These are phyloP conservation scores for Chrysotoxum bicinctum DNA, from an alignment of 2,888 invertebrate species.

Conservation along the genomic window DNA sequence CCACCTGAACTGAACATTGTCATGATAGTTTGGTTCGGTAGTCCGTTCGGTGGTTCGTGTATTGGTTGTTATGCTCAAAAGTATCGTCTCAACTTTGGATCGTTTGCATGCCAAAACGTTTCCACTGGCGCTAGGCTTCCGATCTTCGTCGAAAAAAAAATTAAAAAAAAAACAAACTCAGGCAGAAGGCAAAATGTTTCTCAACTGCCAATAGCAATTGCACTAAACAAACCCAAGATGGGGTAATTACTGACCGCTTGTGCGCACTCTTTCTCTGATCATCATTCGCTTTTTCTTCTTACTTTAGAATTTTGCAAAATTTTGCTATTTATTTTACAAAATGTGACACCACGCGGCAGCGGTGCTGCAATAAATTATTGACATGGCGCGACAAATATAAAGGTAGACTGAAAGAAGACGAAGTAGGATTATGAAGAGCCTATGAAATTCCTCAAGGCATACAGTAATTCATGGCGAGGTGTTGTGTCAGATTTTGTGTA, in stretches of 20 bases:
- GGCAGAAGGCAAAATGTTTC: conserved; percentile 13
- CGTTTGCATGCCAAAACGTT: conserved; percentile 71
- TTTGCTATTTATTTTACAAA: conserved; percentile 44
- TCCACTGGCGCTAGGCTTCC: conserved; percentile 71
- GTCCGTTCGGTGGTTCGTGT: not conserved
- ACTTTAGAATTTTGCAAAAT: conserved; percentile 37
- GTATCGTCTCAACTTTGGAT: conserved; percentile 10
- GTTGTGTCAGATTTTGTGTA: not conserved
- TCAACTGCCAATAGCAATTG: conserved; percentile 44
- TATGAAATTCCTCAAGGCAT: not conserved
- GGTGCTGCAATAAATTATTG: conserved; percentile 46
- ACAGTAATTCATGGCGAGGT: conserved; percentile 6
- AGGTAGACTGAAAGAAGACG: not conserved
- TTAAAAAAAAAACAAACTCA: not conserved
- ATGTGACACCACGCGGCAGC: conserved; percentile 34
- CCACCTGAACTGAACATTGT: conserved; percentile 39
- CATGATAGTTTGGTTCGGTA: not conserved
- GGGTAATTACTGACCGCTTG: conserved; percentile 48
- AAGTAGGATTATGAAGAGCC: not conserved
- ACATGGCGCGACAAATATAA: conserved; percentile 49
- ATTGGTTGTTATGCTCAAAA: conserved; percentile 17
- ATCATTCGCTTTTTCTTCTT: not conserved
- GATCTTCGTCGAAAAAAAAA: conserved; percentile 27
- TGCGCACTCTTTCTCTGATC: not conserved
- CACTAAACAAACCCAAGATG: conserved; percentile 32